A percentile compares a stretch with the other conserved stretches of the same genome.
phyloP scores from a whole-genome alignment of 2,797 vertebrate genomes.

The Serranus cabrilla region DNA sequence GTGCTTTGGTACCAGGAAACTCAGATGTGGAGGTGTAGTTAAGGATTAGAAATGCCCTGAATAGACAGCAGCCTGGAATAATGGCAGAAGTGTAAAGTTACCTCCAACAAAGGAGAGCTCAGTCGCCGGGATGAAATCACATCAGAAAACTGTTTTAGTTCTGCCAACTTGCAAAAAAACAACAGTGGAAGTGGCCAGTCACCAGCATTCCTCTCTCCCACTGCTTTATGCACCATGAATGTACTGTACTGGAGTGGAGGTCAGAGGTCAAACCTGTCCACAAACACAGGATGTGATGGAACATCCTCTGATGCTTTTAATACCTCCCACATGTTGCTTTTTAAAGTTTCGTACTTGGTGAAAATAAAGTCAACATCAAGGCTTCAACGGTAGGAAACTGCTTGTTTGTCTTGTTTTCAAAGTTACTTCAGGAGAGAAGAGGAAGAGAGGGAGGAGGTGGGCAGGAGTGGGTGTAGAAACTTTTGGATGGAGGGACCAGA shows the following conservation, averaged over 20 bases:
- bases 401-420: not conserved
- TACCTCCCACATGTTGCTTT: constrained; percentile 5
- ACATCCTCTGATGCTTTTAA: constrained; percentile 30
- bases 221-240: constrained; percentile 22
- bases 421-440: not conserved
- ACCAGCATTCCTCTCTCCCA: constrained; percentile 46
- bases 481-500: not conserved
- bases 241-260: constrained; percentile 3
- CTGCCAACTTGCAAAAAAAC: constrained; percentile 9
- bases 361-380: not conserved
- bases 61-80: not conserved
- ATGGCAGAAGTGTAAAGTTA: constrained; percentile 25
- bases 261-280: constrained; percentile 45
- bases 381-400: not conserved
- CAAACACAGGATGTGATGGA: constrained; percentile 59
- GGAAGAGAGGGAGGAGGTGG: not conserved
- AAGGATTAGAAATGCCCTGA: not conserved
- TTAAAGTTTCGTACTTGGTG: not conserved
- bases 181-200: constrained; percentile 18
- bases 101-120: constrained; percentile 16
- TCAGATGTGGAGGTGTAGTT: too few relatives aligned
- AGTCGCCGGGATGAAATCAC: constrained; percentile 24
- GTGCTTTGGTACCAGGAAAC: too few relatives aligned
- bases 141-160: constrained; percentile 30
- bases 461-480: not conserved